A percentile compares a stretch with the other conserved stretches of the same genome.
These are phyloP conservation scores for Hypolimnas misippus DNA, from an alignment of 2,888 invertebrate genomes.

Conservation along the genomic window DNA sequence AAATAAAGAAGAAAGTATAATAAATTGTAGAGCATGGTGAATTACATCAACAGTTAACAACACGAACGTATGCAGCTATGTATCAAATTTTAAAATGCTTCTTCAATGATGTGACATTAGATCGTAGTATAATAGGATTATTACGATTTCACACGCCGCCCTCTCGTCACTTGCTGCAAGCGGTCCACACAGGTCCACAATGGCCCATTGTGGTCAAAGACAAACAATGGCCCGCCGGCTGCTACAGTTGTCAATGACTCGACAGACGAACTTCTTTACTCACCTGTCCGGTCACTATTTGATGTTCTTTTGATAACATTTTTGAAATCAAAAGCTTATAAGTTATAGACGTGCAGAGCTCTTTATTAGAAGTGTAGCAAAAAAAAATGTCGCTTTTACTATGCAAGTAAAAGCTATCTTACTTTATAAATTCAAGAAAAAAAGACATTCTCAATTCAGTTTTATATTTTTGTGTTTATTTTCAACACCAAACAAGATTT, in stretches of 20 bases:
- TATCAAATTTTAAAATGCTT: too few relatives aligned
- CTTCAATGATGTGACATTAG: background rate
- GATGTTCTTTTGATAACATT: conserved; percentile 10
- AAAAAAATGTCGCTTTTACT: background rate
- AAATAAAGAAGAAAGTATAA: too few relatives aligned
- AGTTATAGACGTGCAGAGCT: background rate
- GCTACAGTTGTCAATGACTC: conserved; percentile 18
- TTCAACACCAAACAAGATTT: too few relatives aligned
- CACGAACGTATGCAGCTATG: too few relatives aligned
- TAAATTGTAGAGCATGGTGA: too few relatives aligned
- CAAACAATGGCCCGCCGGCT: conserved; percentile 17
- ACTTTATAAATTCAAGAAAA: too few relatives aligned
- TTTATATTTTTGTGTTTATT: too few relatives aligned
- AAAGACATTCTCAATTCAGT: too few relatives aligned
- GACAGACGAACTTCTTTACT: conserved; percentile 1
- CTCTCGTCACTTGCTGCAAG: background rate
- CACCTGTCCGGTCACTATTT: conserved; percentile 4
- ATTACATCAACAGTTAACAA: too few relatives aligned
- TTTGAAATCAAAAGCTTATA: background rate
- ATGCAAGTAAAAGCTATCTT: too few relatives aligned
- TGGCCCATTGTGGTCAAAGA: conserved; percentile 19
- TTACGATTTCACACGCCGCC: conserved; percentile 16
- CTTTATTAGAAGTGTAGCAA: background rate
- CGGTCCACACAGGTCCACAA: conserved; percentile 12
- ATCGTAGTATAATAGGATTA: conserved; percentile 15